Evolutionary conservation across 2,888 invertebrate species (phyloP).

Genomic region (Furcula furcula): DNA sequence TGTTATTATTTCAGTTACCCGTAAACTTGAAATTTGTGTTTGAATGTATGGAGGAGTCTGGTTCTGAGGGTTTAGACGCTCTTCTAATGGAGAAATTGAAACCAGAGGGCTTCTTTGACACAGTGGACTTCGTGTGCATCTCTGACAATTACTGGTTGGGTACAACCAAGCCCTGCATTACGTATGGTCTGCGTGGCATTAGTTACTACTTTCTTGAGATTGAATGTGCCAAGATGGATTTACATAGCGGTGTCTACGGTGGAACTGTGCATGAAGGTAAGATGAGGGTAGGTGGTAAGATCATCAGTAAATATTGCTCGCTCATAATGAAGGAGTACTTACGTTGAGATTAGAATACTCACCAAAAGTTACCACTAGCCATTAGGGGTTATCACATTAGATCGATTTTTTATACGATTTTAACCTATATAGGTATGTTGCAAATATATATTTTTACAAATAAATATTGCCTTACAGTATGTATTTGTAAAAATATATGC

Average conservation of each 20-base stretch:
- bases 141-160: conserved; percentile 99
- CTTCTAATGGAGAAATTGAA: conserved; percentile 82
- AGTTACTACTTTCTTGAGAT: conserved; percentile 95
- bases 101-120: conserved; percentile 88
- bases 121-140: conserved; percentile 97
- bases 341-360: too few relatives aligned
- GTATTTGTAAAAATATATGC: too few relatives aligned
- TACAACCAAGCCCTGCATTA: conserved; percentile 97
- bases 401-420: too few relatives aligned
- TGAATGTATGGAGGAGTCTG: conserved; percentile 99
- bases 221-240: conserved; percentile 93
- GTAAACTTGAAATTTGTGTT: conserved; percentile 94
- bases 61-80: conserved; percentile 97
- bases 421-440: too few relatives aligned
- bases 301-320: too few relatives aligned
- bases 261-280: conserved; percentile 91
- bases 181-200: conserved; percentile 96
- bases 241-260: conserved; percentile 98
- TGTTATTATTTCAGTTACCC: conserved; percentile 83
- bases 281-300: conserved; percentile 32
- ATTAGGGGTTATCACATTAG: too few relatives aligned
- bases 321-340: too few relatives aligned
- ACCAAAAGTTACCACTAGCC: too few relatives aligned
- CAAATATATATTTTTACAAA: too few relatives aligned
- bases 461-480: too few relatives aligned